Evolutionary conservation across 2,888 invertebrate species (phyloP), one percentile per base, ranked within the genome.

Genomic region (Choreutis nemorana): DNA sequence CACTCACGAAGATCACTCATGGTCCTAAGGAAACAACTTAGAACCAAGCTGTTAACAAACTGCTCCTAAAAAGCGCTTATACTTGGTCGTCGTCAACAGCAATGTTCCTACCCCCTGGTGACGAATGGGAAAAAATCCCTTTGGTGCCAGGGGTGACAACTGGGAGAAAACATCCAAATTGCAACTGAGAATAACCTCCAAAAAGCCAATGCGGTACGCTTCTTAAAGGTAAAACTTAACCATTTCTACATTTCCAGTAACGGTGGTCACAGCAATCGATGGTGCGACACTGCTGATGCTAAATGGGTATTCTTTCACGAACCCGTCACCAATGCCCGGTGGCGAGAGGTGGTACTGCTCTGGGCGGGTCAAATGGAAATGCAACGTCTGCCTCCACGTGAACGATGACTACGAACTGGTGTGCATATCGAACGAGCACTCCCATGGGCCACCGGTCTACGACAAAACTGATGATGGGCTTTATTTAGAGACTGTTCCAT

Each of bases 301-400:
- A 11, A 67, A 73, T 44, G 66, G 70, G 1, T 78, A 62, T 33
- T 70, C 68, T 6, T 78, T 72, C 46, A 53, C 56, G n/a, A 71
- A 68, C 32, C 78, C 77, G 0, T 59, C 70, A 1, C 77, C 75
- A 1, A 63, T 77, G 51, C 45, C 58, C 3, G 66, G 68, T 2
- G 78, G 78, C 1, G 78, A 75, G 29, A 44, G 72, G 1, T 77
- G 78, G 77, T 73, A 68, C 48, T 75, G 78, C 39, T 68, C 75
- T 0, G 78, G 75, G 2, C 51, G 70, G 32, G 35, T 53, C 20
- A 50, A 50, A 14, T 73, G 63, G 62, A 57, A 59, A 3, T 77
- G 77, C 44, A 58, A 40, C 11, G 77, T 77, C 0, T 77, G 72
- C 28, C 53, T 77, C 3, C 68, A 73, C 28, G 77, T 77, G 12